A percentile compares a stretch with the other conserved stretches of the same genome.
These are phyloP conservation scores for Anthonomus grandis DNA, from an alignment of 1,140 invertebrate genomes.

Conservation along the genomic window DNA sequence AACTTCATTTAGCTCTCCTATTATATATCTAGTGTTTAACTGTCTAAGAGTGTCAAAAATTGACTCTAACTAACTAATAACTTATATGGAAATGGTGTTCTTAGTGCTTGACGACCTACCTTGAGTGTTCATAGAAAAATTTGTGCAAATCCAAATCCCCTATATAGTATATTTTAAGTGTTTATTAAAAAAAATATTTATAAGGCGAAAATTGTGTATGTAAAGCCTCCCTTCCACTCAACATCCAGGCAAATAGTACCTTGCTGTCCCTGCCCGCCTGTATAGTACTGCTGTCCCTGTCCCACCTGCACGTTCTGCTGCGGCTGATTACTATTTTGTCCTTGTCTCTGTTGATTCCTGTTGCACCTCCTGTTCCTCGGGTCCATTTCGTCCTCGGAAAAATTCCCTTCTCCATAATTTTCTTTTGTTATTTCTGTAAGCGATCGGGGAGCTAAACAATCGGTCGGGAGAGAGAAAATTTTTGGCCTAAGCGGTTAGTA, in stretches of 20 bases:
- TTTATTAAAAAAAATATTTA: no score
- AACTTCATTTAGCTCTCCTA: no score
- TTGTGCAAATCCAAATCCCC: no score
- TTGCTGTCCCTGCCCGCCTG: conserved; percentile 31
- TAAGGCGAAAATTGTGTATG: not conserved
- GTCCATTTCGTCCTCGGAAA: conserved; percentile 56
- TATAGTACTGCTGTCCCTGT: conserved; percentile 33
- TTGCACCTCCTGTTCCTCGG: conserved; percentile 48
- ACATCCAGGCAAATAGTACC: no score
- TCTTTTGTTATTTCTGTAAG: conserved; percentile 86
- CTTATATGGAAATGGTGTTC: no score
- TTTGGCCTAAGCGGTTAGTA: conserved; percentile 40
- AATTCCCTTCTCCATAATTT: conserved; percentile 60
- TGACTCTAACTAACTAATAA: no score
- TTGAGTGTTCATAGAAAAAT: no score
- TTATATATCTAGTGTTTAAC: no score
- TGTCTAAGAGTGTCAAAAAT: no score
- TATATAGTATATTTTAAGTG: no score
- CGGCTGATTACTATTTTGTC: conserved; percentile 49
- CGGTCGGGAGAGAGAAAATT: conserved; percentile 25
- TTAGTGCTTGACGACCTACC: no score
- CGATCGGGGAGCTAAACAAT: conserved; percentile 46
- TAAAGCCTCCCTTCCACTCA: no score
- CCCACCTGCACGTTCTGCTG: conserved; percentile 38
- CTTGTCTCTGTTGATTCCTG: conserved; percentile 54